Percentiles rank a stretch among this genome's conserved stretches.
These are phyloP conservation scores for Planococcus citri DNA, from an alignment of 1,140 invertebrate genomes.

Conservation along the genomic window DNA sequence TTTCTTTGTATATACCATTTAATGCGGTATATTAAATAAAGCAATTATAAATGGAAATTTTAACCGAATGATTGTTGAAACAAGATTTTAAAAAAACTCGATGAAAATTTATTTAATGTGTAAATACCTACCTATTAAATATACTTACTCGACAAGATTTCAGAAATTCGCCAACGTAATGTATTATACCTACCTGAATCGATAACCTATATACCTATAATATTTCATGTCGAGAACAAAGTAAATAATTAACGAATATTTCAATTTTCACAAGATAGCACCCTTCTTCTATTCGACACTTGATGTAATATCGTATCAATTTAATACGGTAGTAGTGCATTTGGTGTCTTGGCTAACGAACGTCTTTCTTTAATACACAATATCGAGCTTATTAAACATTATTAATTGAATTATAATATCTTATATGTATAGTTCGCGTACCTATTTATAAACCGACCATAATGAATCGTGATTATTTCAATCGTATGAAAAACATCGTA, in stretches of 20 bases:
- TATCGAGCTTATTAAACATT: no score
- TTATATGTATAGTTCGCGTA: not conserved
- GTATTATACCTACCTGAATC: no score
- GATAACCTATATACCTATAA: not conserved
- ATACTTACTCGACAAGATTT: no score
- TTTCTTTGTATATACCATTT: not conserved
- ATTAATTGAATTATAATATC: not conserved
- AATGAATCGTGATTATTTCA: not conserved
- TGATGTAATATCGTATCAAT: no score
- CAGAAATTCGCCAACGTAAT: not conserved
- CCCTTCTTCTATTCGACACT: no score
- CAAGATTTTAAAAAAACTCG: no score
- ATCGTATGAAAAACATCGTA: conserved; percentile 9
- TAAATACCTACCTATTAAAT: no score
- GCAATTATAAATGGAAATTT: not conserved
- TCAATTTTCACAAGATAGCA: not conserved
- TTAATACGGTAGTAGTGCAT: not conserved
- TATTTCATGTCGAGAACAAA: not conserved
- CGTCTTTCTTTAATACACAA: not conserved
- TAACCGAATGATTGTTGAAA: no score
- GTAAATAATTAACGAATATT: not conserved
- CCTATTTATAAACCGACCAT: no score
- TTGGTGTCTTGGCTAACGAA: not conserved
- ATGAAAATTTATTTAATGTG: not conserved
- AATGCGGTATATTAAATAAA: not conserved